These are phyloP conservation scores for Meloidogyne floridensis DNA, from an alignment of 1,140 invertebrate species.

Conservation along the genomic window DNA sequence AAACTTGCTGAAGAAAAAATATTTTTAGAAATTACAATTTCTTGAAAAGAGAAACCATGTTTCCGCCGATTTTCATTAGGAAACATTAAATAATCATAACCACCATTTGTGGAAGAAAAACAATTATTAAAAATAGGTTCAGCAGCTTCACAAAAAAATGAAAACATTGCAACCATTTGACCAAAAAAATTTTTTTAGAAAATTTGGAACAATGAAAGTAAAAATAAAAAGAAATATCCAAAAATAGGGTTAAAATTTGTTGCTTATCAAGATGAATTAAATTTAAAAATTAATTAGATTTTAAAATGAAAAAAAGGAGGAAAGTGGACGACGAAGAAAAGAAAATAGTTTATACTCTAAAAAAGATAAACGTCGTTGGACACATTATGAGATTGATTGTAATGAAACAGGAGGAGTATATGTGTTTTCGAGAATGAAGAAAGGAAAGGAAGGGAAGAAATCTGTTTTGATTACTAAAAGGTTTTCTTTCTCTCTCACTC, in stretches of 20 bases:
- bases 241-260: neutral
- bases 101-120: constrained; percentile 24
- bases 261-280: neutral
- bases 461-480: constrained; percentile 6
- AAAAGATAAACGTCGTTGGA: neutral
- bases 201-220: neutral
- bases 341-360: neutral
- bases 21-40: neutral
- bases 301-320: neutral
- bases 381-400: neutral
- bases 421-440: neutral
- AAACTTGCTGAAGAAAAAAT: constrained; percentile 6
- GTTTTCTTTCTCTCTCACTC: neutral
- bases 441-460: neutral
- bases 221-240: neutral
- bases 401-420: neutral
- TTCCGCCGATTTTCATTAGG: neutral
- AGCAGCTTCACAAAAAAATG: constrained; percentile 37
- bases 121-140: constrained; percentile 38
- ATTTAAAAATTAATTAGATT: neutral
- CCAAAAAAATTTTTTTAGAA: neutral
- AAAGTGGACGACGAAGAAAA: neutral
- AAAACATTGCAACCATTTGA: constrained; percentile 44
- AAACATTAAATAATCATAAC: constrained; percentile 39
- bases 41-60: neutral